Base-by-base conservation (phyloP, 2,113 vertebrate genomes). In the Heptranchias perlo region DNA sequence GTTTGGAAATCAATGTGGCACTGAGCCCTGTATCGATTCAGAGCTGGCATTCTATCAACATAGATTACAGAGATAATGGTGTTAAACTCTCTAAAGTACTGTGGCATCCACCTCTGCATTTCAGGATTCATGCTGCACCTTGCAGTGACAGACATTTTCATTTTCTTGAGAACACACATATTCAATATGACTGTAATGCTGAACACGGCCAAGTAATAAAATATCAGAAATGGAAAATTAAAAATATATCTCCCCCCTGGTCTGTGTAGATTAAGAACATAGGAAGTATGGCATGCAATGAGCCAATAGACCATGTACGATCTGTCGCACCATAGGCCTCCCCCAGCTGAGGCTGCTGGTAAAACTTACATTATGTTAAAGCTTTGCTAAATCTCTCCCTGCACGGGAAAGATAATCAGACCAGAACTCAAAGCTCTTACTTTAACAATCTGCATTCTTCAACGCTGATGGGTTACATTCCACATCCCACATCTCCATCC, bases 1-100 rank as follows among this genome's bases (percentile, higher is more conserved):
- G 64, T 69, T 69, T 69, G 64, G 11, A 95, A 95, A 69, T 95
- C 94, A 95, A 67, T 95, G 28, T 49, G 64, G 64, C 94, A 69
- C 64, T 52, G 44, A 95, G 65, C 39, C 93, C 3, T 18, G 1
- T 73, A 69, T 95, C 39, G 94, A 95, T 95, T 73, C 25, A 21
- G 39, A 67, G 47, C 31, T 95, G 44, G 94, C 47, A 52, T 73
- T 95, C 94, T 95, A 69, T 69, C 94, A 69, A 69, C 47, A 69
- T 35, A 69, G 64, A 49, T 73, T 49, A 94, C 39, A 65, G 39
- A 28, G 94, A 52, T 52, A 69, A 95, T 67, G 65, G 25, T 7
- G 10, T 28, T 95, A 69, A 69, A 95, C 64, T 35, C 94, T 69
- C 64, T 7, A 69, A 69, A 73, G 64, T 31, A 69, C 94, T 95